A percentile compares a stretch with the other conserved stretches of the same genome.
phyloP scores from a whole-genome alignment of 2,797 vertebrate species.

The Podarcis siculus region DNA sequence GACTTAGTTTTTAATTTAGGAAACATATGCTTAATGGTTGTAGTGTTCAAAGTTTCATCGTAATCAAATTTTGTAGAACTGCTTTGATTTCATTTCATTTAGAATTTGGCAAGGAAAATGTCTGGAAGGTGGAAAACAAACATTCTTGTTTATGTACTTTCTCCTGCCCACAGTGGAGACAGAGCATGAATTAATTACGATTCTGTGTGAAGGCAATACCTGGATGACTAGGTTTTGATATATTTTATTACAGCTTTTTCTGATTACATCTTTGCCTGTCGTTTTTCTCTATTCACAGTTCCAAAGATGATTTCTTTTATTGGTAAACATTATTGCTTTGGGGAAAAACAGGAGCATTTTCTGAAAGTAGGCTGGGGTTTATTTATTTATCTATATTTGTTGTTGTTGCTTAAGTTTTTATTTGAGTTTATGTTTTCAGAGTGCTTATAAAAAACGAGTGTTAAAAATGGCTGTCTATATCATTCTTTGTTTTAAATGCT shows the following conservation, averaged over 20 bases:
- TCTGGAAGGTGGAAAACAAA: conserved; percentile 56
- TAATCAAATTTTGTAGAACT: conserved; percentile 69
- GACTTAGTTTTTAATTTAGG: conserved; percentile 76
- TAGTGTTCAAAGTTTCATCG: conserved; percentile 63
- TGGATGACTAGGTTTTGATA: conserved; percentile 57
- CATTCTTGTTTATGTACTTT: conserved; percentile 65
- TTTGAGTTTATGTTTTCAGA: conserved; percentile 38
- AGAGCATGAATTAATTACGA: conserved; percentile 74
- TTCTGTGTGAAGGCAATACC: conserved; percentile 58
- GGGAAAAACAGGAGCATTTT: conserved; percentile 16
- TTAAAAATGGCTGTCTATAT: not conserved
- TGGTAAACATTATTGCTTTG: conserved; percentile 29
- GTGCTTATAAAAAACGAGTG: conserved; percentile 14
- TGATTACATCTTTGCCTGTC: conserved; percentile 35
- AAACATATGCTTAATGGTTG: conserved; percentile 63
- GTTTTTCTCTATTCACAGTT: conserved; percentile 18
- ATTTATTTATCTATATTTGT: not conserved
- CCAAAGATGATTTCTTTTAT: conserved; percentile 43
- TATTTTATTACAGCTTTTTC: conserved; percentile 58
- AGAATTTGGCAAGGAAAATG: conserved; percentile 64
- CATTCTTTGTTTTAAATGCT: not conserved
- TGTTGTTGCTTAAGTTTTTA: conserved; percentile 25
- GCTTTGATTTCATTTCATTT: conserved; percentile 71
- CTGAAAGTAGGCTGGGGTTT: not conserved
- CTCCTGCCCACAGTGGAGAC: conserved; percentile 39